Evolutionary conservation across 2,113 vertebrate genomes (phyloP).

Genomic region (Actenoides hombroni): DNA sequence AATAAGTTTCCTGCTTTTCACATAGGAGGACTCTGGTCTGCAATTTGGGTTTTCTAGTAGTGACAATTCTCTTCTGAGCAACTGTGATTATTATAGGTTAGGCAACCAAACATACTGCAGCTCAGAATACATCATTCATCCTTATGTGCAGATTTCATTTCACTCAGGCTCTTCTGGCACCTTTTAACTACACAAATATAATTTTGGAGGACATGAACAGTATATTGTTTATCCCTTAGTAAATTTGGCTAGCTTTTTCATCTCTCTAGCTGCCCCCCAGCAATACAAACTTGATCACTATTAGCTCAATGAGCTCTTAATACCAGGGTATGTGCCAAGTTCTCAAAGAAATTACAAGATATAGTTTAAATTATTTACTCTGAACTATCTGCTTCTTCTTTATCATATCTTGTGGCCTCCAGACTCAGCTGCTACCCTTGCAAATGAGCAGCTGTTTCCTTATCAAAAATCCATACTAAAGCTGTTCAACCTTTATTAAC

Average conservation of each 20-base stretch:
- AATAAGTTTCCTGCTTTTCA: neutral
- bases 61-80: neutral
- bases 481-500: constrained; percentile 62
- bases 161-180: neutral
- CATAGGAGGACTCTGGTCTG: neutral
- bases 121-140: neutral
- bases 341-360: constrained; percentile 53
- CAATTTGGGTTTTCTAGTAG: neutral
- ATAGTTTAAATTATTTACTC: constrained; percentile 65
- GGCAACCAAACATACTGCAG: neutral
- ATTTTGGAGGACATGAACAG: neutral
- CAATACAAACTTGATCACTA: neutral
- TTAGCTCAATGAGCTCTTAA: constrained; percentile 8
- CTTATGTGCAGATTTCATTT: neutral
- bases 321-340: neutral
- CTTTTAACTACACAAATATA: neutral
- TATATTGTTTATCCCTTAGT: neutral
- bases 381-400: constrained; percentile 67
- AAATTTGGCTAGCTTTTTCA: neutral
- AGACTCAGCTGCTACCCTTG: constrained; percentile 44
- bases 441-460: constrained; percentile 69
- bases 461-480: constrained; percentile 66
- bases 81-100: neutral
- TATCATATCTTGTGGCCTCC: constrained; percentile 55
- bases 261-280: neutral